Conservation (phyloP, 2,888 invertebrate genomes). For the Acrobasis repandana region DNA sequence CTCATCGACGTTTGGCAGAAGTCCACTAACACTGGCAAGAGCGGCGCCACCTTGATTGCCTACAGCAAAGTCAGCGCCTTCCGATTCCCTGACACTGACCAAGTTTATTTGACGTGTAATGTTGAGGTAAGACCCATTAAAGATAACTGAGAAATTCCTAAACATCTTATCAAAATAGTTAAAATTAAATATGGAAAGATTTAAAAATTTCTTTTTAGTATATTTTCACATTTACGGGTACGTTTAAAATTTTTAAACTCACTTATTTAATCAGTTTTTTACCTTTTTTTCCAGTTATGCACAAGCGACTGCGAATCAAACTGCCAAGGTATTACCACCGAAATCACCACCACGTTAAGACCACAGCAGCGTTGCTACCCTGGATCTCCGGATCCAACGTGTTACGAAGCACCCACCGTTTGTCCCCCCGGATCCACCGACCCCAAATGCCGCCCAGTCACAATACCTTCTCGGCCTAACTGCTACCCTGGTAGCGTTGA, state of each 20-base stretch:
- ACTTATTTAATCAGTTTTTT: neutral
- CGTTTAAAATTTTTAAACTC: neutral
- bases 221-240: neutral
- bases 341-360: constrained; percentile 58
- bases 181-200: neutral
- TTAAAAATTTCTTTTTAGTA: neutral
- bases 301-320: constrained; percentile 65
- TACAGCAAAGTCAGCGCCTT: constrained; percentile 88
- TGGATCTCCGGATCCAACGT: constrained; percentile 57
- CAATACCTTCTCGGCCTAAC: constrained; percentile 43
- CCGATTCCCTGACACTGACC: constrained; percentile 88
- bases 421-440: constrained; percentile 55
- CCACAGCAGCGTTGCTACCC: constrained; percentile 56
- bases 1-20: constrained; percentile 86
- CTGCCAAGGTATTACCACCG: constrained; percentile 56
- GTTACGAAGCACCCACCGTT: constrained; percentile 40
- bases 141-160: neutral
- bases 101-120: constrained; percentile 88
- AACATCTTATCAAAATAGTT: neutral
- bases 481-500: constrained; percentile 58
- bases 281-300: constrained; percentile 58
- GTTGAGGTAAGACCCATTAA: constrained; percentile 81
- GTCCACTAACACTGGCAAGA: constrained; percentile 80
- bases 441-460: constrained; percentile 48
- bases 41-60: constrained; percentile 85